Conservation (phyloP, 1,140 invertebrate genomes). For the Caerostris extrusa region DNA sequence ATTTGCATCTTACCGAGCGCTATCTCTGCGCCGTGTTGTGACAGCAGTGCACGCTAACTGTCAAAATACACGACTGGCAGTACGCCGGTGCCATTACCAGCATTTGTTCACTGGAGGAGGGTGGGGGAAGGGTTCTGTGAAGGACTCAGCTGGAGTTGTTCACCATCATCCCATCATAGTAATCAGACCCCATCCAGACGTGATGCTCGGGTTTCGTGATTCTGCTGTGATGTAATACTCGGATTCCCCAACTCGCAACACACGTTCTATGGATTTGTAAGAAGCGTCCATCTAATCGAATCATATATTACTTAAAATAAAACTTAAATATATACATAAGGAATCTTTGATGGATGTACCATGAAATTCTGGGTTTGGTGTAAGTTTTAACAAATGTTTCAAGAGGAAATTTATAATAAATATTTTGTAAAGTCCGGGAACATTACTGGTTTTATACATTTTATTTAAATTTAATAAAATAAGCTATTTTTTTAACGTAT, state of each 20-base stretch:
- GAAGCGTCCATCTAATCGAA: too few species aligned
- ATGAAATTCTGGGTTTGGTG: too few species aligned
- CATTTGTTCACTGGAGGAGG: neutral
- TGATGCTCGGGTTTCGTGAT: neutral
- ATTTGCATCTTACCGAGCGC: neutral
- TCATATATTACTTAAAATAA: too few species aligned
- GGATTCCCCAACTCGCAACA: neutral
- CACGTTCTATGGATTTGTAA: neutral
- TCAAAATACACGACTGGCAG: neutral
- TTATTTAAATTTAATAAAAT: too few species aligned
- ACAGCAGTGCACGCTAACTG: conserved; percentile 16
- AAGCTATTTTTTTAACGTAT: too few species aligned
- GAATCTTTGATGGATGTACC: too few species aligned
- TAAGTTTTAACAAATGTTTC: too few species aligned
- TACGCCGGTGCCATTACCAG: neutral
- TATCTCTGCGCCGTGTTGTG: conserved; percentile 4
- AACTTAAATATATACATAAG: too few species aligned
- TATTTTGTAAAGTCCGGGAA: too few species aligned
- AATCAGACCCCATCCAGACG: conserved; percentile 19
- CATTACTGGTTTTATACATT: too few species aligned
- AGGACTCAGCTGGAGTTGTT: conserved; percentile 30
- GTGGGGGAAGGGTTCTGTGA: neutral
- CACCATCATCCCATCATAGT: neutral
- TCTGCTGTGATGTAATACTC: neutral
- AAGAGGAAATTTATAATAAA: too few species aligned